phyloP scores from a whole-genome alignment of 1,140 invertebrate genomes.

The Eciton burchellii region DNA sequence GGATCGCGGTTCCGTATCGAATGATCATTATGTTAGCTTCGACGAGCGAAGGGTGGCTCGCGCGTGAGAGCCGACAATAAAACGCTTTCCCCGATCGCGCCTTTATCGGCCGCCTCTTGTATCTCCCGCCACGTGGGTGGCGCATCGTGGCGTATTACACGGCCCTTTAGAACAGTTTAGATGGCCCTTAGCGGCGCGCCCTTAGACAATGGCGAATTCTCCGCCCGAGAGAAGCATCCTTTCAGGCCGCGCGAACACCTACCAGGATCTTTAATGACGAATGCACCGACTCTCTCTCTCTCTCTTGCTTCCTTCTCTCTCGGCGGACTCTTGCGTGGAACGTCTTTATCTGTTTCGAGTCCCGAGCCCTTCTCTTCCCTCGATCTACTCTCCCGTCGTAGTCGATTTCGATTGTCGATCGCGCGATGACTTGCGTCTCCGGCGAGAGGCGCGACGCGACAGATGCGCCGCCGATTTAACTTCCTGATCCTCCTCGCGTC shows the following conservation, averaged over 20 bases:
- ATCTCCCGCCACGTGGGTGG: constrained; percentile 67
- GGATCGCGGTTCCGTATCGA: constrained; percentile 48
- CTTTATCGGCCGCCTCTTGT: constrained; percentile 53
- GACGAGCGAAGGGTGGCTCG: constrained; percentile 28
- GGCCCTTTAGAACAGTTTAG: constrained; percentile 66
- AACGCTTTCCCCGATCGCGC: constrained; percentile 44
- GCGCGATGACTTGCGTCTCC: constrained; percentile 65
- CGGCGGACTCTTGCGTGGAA: constrained; percentile 36
- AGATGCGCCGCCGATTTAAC: constrained; percentile 62
- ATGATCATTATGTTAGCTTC: constrained; percentile 52
- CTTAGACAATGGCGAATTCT: constrained; percentile 68
- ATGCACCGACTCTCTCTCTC: neutral
- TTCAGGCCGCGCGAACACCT: constrained; percentile 66
- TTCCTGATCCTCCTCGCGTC: constrained; percentile 52
- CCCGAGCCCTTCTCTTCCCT: constrained; percentile 57
- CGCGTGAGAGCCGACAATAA: constrained; percentile 58
- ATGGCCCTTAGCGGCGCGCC: constrained; percentile 9
- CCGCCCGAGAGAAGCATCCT: constrained; percentile 43
- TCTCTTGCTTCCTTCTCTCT: neutral
- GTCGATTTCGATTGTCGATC: constrained; percentile 66
- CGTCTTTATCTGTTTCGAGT: constrained; percentile 58
- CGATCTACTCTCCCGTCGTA: constrained; percentile 25
- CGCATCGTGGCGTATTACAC: constrained; percentile 50
- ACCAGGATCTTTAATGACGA: constrained; percentile 23
- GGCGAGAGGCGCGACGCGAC: constrained; percentile 61